Conservation (phyloP, 2,113 vertebrate genomes). For the Menidia beryllina region DNA sequence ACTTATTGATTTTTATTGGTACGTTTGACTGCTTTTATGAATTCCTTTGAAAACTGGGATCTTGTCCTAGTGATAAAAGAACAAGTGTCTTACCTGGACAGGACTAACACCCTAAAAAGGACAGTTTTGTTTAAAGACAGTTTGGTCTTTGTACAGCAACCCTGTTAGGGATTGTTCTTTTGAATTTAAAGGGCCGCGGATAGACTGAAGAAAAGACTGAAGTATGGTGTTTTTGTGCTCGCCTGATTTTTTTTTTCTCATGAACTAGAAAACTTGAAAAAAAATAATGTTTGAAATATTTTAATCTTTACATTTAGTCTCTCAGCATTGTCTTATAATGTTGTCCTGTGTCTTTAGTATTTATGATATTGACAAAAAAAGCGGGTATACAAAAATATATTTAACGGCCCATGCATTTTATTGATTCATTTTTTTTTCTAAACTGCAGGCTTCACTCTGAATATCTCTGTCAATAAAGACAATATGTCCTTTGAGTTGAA, state of each 20-base stretch:
- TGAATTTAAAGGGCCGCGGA: conserved; percentile 58
- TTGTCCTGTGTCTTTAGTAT: conserved; percentile 95
- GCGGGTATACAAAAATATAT: conserved; percentile 96
- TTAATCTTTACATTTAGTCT: conserved; percentile 89
- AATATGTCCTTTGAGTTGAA: conserved; percentile 87
- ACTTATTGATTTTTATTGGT: conserved; percentile 85
- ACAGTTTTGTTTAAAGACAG: conserved; percentile 66
- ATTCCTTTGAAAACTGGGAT: conserved; percentile 77
- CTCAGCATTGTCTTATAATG: conserved; percentile 90
- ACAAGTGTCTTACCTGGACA: conserved; percentile 71
- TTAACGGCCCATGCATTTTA: conserved; percentile 89
- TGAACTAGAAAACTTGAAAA: conserved; percentile 92
- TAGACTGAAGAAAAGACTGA: conserved; percentile 72
- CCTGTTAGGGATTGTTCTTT: conserved; percentile 70
- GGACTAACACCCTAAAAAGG: conserved; percentile 71
- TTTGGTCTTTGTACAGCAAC: conserved; percentile 76
- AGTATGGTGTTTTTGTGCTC: conserved; percentile 79
- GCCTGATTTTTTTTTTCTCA: conserved; percentile 83
- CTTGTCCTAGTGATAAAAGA: conserved; percentile 78
- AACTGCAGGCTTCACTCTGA: conserved; percentile 91
- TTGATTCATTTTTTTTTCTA: conserved; percentile 91
- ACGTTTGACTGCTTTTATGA: conserved; percentile 86
- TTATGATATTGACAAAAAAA: conserved; percentile 97
- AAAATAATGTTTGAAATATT: conserved; percentile 90
- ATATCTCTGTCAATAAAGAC: conserved; percentile 89